phyloP scores from a whole-genome alignment of 2,797 vertebrate genomes.

The Sylvia borin region DNA sequence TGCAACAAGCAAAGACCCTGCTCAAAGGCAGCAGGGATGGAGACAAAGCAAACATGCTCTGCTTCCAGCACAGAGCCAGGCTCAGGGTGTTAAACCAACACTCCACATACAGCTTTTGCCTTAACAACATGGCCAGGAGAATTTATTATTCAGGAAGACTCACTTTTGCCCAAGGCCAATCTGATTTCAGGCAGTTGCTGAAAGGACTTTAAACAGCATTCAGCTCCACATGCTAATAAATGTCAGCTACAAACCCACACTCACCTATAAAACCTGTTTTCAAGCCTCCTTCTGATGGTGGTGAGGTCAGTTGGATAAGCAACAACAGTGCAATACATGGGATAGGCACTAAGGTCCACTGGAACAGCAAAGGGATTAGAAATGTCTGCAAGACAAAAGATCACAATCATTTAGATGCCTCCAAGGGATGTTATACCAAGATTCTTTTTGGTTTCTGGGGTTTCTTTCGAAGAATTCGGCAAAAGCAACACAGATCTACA shows the following conservation, averaged over 20 bases:
- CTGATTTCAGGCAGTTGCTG: background rate
- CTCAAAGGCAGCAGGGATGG: background rate
- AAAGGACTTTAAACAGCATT: background rate
- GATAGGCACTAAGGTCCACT: slow-evolving; percentile 93
- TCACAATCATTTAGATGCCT: background rate
- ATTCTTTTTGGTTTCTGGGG: background rate
- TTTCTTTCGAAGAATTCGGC: background rate
- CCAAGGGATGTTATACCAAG: background rate
- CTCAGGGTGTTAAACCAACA: background rate
- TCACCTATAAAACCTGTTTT: slow-evolving; percentile 96
- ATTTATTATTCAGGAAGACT: background rate
- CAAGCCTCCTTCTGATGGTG: slow-evolving; percentile 91
- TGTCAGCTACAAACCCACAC: background rate
- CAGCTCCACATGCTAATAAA: background rate
- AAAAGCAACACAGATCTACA: background rate
- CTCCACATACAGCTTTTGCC: background rate
- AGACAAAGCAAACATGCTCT: background rate
- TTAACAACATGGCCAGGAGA: background rate
- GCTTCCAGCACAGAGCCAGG: background rate
- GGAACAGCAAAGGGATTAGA: slow-evolving; percentile 91
- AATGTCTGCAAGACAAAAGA: slow-evolving; percentile 83
- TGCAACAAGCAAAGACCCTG: background rate
- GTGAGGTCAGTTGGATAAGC: slow-evolving; percentile 95
- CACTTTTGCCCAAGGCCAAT: background rate
- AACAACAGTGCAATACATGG: slow-evolving; percentile 95